phyloP scores from a whole-genome alignment of 1,140 invertebrate species.

The Bombus turneri region DNA sequence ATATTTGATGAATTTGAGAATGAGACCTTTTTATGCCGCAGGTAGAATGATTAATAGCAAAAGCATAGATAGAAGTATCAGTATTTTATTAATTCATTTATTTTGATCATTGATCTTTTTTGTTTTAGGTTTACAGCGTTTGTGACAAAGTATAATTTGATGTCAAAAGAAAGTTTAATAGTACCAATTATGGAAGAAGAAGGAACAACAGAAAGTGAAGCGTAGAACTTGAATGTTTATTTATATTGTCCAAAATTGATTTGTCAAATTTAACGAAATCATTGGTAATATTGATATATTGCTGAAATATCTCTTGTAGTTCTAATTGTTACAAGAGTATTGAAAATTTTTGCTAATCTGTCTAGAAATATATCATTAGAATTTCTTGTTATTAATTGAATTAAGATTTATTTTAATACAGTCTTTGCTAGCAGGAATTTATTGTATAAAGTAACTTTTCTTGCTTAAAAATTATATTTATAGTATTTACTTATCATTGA shows the following conservation, averaged over 20 bases:
- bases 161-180: constrained; percentile 99
- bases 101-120: constrained; percentile 16
- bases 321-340: constrained; percentile 23
- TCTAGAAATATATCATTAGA: constrained; percentile 24
- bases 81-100: not conserved
- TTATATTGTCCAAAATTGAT: constrained; percentile 56
- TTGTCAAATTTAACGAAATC: constrained; percentile 59
- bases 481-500: not conserved
- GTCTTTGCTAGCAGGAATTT: not conserved
- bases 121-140: constrained; percentile 93
- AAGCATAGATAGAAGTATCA: not conserved
- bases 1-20: constrained; percentile 99
- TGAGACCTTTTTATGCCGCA: constrained; percentile 96
- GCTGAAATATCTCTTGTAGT: constrained; percentile 23
- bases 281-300: constrained; percentile 39
- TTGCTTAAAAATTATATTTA: constrained; percentile 9
- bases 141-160: constrained; percentile 99
- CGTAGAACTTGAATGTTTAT: constrained; percentile 81
- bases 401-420: constrained; percentile 17
- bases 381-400: constrained; percentile 14
- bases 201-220: constrained; percentile 86
- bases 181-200: constrained; percentile 95
- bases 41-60: constrained; percentile 78
- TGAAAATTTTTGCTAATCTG: constrained; percentile 29
- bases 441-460: constrained; percentile 21